These are phyloP conservation scores for Trinectes maculatus DNA, from an alignment of 2,113 vertebrate genomes.

Conservation along the genomic window DNA sequence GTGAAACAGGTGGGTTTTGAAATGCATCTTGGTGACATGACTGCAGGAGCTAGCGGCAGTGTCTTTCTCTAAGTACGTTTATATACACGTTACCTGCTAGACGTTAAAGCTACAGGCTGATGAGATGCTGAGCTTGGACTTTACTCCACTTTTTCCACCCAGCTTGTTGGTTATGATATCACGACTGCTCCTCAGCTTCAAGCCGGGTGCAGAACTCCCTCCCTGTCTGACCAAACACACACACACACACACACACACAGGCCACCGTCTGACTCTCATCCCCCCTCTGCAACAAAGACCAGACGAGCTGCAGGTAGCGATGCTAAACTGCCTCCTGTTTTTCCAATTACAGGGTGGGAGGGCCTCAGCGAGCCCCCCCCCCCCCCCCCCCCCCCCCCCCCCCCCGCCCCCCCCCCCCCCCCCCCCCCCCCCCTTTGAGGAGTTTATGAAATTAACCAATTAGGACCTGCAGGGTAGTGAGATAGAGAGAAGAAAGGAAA, in stretches of 20 bases:
- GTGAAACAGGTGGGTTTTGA: too few relatives aligned
- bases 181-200: constrained; percentile 34
- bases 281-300: constrained; percentile 36
- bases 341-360: constrained; percentile 17
- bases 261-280: constrained; percentile 38
- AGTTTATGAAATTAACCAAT: constrained; percentile 83
- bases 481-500: constrained; percentile 60
- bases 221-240: constrained; percentile 28
- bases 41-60: too few relatives aligned
- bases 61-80: too few relatives aligned
- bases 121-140: too few relatives aligned
- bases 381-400: constrained; percentile 42
- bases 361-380: constrained; percentile 35
- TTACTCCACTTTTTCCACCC: neutral
- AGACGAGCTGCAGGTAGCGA: constrained; percentile 65
- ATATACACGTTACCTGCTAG: too few relatives aligned
- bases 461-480: constrained; percentile 65
- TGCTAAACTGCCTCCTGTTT: constrained; percentile 35
- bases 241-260: neutral
- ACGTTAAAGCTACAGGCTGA: too few relatives aligned
- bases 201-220: constrained; percentile 16
- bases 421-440: constrained; percentile 53
- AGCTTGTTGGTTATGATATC: constrained; percentile 41
- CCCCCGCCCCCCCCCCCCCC: constrained; percentile 32
- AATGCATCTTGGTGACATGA: too few relatives aligned